phyloP scores from a whole-genome alignment of 2,113 vertebrate species.

The Choloepus hoffmanni region DNA sequence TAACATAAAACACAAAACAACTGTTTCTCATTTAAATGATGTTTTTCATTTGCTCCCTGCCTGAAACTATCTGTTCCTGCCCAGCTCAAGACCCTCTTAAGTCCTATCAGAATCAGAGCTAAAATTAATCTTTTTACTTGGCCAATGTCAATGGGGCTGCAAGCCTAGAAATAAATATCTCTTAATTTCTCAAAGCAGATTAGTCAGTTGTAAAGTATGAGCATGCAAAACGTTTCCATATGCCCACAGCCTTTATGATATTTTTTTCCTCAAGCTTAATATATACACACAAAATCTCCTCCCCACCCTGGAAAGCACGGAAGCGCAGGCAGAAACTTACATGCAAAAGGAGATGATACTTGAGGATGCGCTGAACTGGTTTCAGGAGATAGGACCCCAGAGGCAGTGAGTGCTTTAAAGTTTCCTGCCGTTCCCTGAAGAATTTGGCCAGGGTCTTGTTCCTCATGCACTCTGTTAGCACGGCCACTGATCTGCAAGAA shows the following conservation, averaged over 20 bases:
- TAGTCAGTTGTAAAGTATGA: conserved; percentile 65
- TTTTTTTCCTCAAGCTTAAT: neutral
- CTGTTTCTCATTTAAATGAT: conserved; percentile 64
- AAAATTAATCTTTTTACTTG: conserved; percentile 49
- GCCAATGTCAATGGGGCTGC: conserved; percentile 37
- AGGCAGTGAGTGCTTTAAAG: conserved; percentile 94
- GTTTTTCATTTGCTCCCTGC: neutral
- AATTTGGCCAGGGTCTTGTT: conserved; percentile 96
- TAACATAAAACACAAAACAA: conserved; percentile 9
- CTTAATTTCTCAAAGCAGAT: conserved; percentile 69
- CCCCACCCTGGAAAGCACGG: neutral
- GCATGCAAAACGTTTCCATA: conserved; percentile 57
- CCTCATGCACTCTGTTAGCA: conserved; percentile 98
- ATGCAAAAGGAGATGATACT: conserved; percentile 98
- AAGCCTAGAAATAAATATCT: conserved; percentile 57
- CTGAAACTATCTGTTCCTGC: conserved; percentile 28
- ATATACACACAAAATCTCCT: neutral
- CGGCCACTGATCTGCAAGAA: conserved; percentile 93
- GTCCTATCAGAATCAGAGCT: conserved; percentile 8
- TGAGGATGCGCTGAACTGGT: conserved; percentile 98
- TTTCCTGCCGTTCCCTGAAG: conserved; percentile 96
- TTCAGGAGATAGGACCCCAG: conserved; percentile 98
- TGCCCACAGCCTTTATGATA: neutral
- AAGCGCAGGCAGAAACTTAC: conserved; percentile 83
- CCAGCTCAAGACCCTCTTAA: conserved; percentile 40